These are phyloP conservation scores for Pterocles gutturalis DNA, from an alignment of 2,113 vertebrate genomes.

Conservation along the genomic window DNA sequence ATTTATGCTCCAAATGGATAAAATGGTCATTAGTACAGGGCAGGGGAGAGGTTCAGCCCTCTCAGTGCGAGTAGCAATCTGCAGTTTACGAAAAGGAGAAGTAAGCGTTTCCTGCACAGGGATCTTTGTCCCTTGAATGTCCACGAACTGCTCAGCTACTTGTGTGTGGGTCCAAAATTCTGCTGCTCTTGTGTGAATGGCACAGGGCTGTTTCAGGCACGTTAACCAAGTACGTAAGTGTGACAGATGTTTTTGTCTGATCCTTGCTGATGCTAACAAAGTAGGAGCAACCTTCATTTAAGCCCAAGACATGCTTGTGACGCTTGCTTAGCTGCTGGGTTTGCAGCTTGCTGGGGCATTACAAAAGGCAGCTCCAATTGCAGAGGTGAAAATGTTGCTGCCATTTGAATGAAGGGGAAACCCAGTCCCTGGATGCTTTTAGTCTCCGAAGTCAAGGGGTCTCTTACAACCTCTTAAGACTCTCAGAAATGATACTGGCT, in stretches of 20 bases:
- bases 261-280: not conserved
- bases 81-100: not conserved
- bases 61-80: not conserved
- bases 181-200: not conserved
- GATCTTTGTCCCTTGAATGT: conserved; percentile 4
- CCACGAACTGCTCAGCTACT: not conserved
- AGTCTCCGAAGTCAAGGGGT: not conserved
- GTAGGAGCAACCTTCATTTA: not conserved
- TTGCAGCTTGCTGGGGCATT: not conserved
- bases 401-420: not conserved
- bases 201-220: not conserved
- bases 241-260: not conserved
- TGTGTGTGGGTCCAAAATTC: rapidly evolving
- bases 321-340: not conserved
- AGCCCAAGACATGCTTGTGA: not conserved
- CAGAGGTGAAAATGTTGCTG: not conserved
- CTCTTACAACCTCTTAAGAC: not conserved
- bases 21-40: not conserved
- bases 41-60: not conserved
- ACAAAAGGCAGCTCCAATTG: not conserved
- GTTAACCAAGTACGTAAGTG: not conserved
- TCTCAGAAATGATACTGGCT: not conserved
- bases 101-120: not conserved
- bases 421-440: not conserved
- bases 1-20: conserved; percentile 49